These are phyloP conservation scores for Tenualosa thibaudeaui DNA, from an alignment of 2,797 vertebrate species.

Conservation along the genomic window DNA sequence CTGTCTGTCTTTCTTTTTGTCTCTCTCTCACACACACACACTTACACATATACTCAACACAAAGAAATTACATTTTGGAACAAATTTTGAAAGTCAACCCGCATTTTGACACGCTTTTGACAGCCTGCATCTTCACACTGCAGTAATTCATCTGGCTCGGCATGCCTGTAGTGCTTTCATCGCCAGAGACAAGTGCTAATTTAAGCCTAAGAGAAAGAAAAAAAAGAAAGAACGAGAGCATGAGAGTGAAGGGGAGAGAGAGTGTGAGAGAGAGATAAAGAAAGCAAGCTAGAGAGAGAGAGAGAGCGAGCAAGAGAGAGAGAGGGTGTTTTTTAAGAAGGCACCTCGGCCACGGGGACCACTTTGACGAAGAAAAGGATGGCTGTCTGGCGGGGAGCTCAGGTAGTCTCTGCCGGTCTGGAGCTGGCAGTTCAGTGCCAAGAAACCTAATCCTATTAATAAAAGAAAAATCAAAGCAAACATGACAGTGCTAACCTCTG, in stretches of 20 bases:
- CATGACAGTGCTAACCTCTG: slow-evolving; percentile 53
- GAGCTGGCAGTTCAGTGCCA: slow-evolving; percentile 43
- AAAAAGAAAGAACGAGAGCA: slow-evolving; percentile 22
- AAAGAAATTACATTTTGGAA: slow-evolving; percentile 5
- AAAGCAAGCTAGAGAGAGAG: background rate
- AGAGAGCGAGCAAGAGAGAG: background rate
- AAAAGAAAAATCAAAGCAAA: slow-evolving; percentile 67
- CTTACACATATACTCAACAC: background rate
- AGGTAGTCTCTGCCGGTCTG: slow-evolving; percentile 55
- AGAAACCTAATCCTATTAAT: slow-evolving; percentile 68
- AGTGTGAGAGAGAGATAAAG: slow-evolving; percentile 26
- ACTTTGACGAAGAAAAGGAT: slow-evolving; percentile 47
- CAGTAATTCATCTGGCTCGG: slow-evolving; percentile 16
- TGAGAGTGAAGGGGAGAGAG: background rate
- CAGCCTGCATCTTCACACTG: background rate
- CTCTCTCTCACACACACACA: background rate
- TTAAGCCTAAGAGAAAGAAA: slow-evolving; percentile 25
- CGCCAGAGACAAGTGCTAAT: slow-evolving; percentile 33
- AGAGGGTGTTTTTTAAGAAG: slow-evolving; percentile 32
- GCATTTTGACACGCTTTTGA: background rate
- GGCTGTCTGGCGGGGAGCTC: slow-evolving; percentile 55
- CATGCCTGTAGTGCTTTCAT: slow-evolving; percentile 29
- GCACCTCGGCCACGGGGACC: slow-evolving; percentile 43
- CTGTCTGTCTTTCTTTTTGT: background rate
- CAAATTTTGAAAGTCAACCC: slow-evolving; percentile 25